Evolutionary conservation across 2,113 vertebrate species (phyloP).

Genomic region (Pipa parva): DNA sequence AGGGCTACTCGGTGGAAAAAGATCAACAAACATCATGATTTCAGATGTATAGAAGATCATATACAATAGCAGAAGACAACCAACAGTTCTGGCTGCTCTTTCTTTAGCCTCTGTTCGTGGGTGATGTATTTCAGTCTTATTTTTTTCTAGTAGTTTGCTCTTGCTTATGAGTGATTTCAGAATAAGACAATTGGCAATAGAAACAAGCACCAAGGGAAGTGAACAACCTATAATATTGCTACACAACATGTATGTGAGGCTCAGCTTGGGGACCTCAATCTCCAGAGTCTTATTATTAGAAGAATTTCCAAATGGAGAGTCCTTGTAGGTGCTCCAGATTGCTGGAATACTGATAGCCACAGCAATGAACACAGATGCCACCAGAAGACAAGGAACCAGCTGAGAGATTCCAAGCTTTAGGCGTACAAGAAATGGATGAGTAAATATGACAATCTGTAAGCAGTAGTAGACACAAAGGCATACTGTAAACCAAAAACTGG

Average conservation of each 20-base stretch:
- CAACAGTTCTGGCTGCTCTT: conserved; percentile 22
- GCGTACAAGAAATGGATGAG: conserved; percentile 26
- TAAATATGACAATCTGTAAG: conserved; percentile 45
- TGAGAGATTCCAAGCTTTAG: conserved; percentile 38
- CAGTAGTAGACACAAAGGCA: conserved; percentile 53
- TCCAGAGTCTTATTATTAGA: conserved; percentile 7
- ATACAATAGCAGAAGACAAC: conserved; percentile 7
- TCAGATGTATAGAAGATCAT: conserved; percentile 18
- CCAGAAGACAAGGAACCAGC: conserved; percentile 38
- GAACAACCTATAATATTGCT: conserved; percentile 29
- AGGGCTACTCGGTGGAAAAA: conserved; percentile 20
- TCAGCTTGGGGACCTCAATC: conserved; percentile 9
- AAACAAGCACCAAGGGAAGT: conserved; percentile 19
- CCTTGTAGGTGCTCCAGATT: conserved; percentile 29
- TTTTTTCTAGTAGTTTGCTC: conserved; percentile 5
- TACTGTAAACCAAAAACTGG: conserved; percentile 42
- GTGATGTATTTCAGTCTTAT: not conserved
- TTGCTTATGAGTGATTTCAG: conserved; percentile 10
- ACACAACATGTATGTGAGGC: conserved; percentile 6
- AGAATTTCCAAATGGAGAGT: not conserved
- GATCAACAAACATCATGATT: conserved; percentile 23
- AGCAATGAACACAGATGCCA: conserved; percentile 7
- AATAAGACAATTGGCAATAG: conserved; percentile 17
- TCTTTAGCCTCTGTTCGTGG: conserved; percentile 11
- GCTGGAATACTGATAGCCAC: conserved; percentile 14